Evolutionary conservation across 2,797 vertebrate genomes (phyloP).

Genomic region (Silurus aristotelis): DNA sequence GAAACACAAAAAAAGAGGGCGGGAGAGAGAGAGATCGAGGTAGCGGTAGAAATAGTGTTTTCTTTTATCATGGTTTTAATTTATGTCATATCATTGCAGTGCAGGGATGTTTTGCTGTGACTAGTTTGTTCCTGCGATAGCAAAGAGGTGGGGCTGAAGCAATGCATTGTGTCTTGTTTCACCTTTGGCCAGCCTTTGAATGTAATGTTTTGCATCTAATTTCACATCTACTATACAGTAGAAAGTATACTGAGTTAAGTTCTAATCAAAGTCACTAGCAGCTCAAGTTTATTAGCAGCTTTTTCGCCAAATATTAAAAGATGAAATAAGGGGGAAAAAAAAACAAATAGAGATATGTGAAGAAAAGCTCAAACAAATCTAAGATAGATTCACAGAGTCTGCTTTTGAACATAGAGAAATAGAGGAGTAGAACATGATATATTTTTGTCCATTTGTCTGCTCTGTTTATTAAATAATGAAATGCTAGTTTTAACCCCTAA

Average conservation of each 20-base stretch:
- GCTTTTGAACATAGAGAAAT: constrained; percentile 55
- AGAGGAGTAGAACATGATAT: constrained; percentile 45
- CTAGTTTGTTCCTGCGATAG: neutral
- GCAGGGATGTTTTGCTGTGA: neutral
- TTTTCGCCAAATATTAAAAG: constrained; percentile 24
- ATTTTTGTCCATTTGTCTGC: constrained; percentile 60
- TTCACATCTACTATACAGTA: neutral
- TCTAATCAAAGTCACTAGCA: constrained; percentile 1
- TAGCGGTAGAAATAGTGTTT: neutral
- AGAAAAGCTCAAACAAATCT: neutral
- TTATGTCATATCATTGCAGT: constrained; percentile 16
- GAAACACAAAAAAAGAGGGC: neutral
- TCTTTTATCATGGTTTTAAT: neutral
- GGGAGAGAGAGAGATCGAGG: neutral
- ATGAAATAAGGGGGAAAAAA: neutral
- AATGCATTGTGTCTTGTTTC: neutral
- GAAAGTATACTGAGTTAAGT: neutral
- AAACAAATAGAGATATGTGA: constrained; percentile 30
- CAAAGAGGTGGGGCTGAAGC: neutral
- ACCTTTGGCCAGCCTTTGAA: neutral
- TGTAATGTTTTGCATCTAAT: neutral
- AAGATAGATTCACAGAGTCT: constrained; percentile 50
- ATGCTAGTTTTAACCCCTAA: constrained; percentile 9
- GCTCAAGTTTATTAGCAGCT: constrained; percentile 21
- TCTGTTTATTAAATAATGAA: constrained; percentile 53